These are phyloP conservation scores for Triops cancriformis DNA, from an alignment of 1,140 invertebrate species.

Conservation along the genomic window DNA sequence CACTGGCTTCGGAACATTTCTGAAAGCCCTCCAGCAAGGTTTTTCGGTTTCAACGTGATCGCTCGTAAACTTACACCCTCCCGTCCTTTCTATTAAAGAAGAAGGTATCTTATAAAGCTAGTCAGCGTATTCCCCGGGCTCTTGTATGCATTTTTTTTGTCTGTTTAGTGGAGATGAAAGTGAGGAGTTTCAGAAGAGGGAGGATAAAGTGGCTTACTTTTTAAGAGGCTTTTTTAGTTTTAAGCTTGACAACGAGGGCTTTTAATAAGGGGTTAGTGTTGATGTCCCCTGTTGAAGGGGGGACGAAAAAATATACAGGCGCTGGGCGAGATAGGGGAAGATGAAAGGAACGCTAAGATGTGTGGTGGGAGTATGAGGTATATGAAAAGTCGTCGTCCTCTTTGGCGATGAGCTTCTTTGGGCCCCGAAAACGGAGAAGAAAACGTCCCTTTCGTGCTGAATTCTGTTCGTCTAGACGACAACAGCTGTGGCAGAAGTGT, in stretches of 20 bases:
- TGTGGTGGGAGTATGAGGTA: slow-evolving; percentile 1
- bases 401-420: neutral
- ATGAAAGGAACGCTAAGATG: neutral
- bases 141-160: neutral
- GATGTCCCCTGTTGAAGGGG: neutral
- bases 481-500: slow-evolving; percentile 3
- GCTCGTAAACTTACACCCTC: neutral
- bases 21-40: neutral
- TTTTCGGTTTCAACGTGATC: neutral
- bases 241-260: neutral
- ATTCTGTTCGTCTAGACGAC: neutral
- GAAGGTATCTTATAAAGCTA: neutral
- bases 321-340: neutral
- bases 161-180: neutral
- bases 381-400: neutral
- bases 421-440: too few relatives aligned
- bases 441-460: neutral
- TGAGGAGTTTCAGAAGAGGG: neutral
- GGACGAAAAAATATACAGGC: neutral
- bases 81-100: neutral
- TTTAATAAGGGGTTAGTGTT: neutral
- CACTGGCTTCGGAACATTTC: neutral
- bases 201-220: neutral
- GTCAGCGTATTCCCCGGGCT: neutral
- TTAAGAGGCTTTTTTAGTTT: neutral